Conservation (phyloP, 2,797 vertebrate genomes). For the Eupleurogrammus muticus region DNA sequence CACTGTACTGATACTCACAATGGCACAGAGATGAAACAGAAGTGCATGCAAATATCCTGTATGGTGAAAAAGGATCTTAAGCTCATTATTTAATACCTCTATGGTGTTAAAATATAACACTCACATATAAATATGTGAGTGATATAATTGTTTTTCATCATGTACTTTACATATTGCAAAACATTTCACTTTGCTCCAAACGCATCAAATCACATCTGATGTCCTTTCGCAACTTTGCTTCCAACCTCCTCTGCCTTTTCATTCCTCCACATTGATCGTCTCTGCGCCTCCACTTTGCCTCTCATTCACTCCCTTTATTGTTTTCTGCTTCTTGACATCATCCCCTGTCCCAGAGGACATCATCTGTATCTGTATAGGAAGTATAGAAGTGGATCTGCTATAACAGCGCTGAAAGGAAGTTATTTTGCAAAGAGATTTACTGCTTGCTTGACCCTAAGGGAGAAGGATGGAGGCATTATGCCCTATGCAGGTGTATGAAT, state of each 20-base stretch:
- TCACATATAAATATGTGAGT: not conserved
- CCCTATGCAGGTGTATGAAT: constrained; percentile 58
- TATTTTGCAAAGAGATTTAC: constrained; percentile 61
- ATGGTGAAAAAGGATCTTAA: constrained; percentile 3
- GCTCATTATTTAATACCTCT: constrained; percentile 34
- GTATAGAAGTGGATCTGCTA: constrained; percentile 25
- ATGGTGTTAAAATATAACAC: constrained; percentile 17
- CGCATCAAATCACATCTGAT: constrained; percentile 33
- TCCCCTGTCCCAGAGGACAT: constrained; percentile 16
- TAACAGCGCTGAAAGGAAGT: constrained; percentile 51
- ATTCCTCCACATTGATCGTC: constrained; percentile 35
- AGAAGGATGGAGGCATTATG: constrained; percentile 49
- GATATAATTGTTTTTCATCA: constrained; percentile 16
- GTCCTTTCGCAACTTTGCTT: constrained; percentile 41
- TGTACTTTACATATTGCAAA: constrained; percentile 29
- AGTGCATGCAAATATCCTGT: constrained; percentile 31
- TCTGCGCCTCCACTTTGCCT: constrained; percentile 19
- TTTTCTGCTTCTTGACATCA: constrained; percentile 21
- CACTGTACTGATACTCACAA: constrained; percentile 28
- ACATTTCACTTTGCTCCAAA: constrained; percentile 26
- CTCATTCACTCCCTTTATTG: constrained; percentile 29
- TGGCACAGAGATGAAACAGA: constrained; percentile 46
- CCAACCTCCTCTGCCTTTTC: constrained; percentile 33
- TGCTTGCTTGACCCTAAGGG: constrained; percentile 59
- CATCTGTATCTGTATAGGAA: constrained; percentile 26